Evolutionary conservation across 2,113 vertebrate genomes (phyloP), one percentile per base, ranked within the genome.

Genomic region (Elgaria multicarinata): DNA sequence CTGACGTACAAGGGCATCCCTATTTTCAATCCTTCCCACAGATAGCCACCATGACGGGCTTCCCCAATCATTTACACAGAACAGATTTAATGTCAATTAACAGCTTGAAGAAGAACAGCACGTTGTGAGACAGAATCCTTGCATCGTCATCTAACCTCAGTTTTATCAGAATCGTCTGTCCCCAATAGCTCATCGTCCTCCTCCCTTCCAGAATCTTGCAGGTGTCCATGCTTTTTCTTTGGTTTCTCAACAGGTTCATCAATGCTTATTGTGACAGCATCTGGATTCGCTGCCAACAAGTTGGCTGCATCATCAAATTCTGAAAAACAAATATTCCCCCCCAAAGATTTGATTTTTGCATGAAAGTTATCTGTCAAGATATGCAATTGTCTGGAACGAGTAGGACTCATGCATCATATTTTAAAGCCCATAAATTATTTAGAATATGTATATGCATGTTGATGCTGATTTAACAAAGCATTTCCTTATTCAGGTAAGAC

Each of bases 301-400:
- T 93, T 95, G 39, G 96, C 96, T 89, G 97, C 96, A 94, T 98
- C 98, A 13, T 98, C 98, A 97, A 99, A 99, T 89, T 99, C 99
- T 99, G 91, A 75, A 90, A 94, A 81, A 64, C 89, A 95, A 55
- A 85, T 20, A 64, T 87, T 28, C 87, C 80, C 69, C 31, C 36
- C 4, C 71, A 91, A 20, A 93, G 36, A 28, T 77, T 66, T 0
- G 0, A 79, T 12, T 44, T 85, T 76, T 62, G 62, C 84, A 9
- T 82, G 8, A 66, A 16, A 20, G 14, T 26, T 64, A 53, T 18
- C 22, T 87, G n/a, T 76, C 42, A 50, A 42, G 6, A 18, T 13
- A 89, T 20, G 18, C 22, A 53, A 20, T 18, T 75, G 8, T 67
- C 42, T 69, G 20, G 42, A 46, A 75, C 64, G n/a, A 62, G n/a